These are phyloP conservation scores for Aradophagus sp. DNA, from an alignment of 1,140 invertebrate genomes.

Conservation along the genomic window DNA sequence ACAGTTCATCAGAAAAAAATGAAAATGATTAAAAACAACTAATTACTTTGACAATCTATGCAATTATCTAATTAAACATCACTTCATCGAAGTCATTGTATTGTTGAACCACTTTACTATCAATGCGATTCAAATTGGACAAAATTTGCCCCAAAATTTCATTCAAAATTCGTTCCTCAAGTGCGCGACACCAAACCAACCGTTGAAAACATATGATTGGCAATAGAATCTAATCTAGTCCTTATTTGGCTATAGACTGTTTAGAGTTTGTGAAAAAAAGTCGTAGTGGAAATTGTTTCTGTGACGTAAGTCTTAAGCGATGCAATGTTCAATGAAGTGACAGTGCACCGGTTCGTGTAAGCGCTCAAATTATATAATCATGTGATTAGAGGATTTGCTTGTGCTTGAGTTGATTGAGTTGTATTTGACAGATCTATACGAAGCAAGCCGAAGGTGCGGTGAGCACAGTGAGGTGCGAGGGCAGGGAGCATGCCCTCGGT, in stretches of 20 bases:
- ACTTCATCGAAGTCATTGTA: constrained; percentile 18
- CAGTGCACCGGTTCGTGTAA: constrained; percentile 18
- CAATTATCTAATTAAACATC: constrained; percentile 6
- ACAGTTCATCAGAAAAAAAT: no score
- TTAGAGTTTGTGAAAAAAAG: no score
- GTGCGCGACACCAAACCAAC: no score
- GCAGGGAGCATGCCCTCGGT: constrained; percentile 71
- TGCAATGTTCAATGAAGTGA: constrained; percentile 38
- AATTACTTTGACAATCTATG: no score
- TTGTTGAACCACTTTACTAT: no score
- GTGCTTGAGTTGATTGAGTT: constrained; percentile 74
- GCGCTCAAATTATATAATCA: constrained; percentile 59
- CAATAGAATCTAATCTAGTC: no score
- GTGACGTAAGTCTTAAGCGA: constrained; percentile 6
- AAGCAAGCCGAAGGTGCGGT: constrained; percentile 74
- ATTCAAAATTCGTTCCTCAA: no score
- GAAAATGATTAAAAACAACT: no score
- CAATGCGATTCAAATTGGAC: no score
- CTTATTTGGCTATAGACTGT: no score
- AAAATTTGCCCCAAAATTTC: background rate
- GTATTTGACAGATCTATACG: constrained; percentile 76
- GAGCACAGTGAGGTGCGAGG: constrained; percentile 74
- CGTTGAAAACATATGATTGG: no score
- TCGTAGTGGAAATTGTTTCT: no score
- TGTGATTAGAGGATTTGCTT: constrained; percentile 69